Conservation (phyloP, 2,113 vertebrate genomes). For the Uria lomvia region DNA sequence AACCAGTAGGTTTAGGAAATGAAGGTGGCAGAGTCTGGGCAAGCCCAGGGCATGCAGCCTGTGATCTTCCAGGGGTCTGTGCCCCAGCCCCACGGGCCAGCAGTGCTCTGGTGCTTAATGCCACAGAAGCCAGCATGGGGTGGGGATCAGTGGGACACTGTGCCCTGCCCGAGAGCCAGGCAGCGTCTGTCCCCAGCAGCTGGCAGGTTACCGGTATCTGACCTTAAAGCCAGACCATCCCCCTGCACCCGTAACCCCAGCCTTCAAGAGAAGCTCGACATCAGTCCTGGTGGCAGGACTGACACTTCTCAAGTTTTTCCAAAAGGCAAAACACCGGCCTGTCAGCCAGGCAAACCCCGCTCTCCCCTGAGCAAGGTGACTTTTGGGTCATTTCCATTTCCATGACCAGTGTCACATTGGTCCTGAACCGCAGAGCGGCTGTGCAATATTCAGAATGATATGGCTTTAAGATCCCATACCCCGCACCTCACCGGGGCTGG, state of each 20-base stretch:
- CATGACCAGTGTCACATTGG: background rate
- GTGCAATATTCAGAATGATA: background rate
- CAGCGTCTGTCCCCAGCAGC: background rate
- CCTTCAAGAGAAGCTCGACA: background rate
- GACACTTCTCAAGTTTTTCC: background rate
- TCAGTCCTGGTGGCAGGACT: background rate
- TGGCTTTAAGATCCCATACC: background rate
- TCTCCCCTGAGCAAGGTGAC: rapidly evolving
- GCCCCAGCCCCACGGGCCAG: background rate
- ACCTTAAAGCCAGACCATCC: background rate
- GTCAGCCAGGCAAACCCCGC: background rate
- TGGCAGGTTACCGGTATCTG: background rate
- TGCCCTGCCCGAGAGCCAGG: background rate
- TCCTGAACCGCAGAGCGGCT: background rate
- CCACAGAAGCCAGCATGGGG: background rate
- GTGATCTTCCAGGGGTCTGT: too few relatives aligned
- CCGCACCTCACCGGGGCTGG: background rate
- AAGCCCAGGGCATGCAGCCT: background rate
- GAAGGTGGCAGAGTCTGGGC: background rate
- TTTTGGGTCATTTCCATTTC: background rate
- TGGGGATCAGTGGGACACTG: background rate
- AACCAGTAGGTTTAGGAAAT: background rate
- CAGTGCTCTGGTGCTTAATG: background rate
- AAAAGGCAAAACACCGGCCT: background rate
- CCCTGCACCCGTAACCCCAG: rapidly evolving